A percentile compares a stretch with the other conserved stretches of the same genome.
Evolutionary conservation across 2,888 invertebrate genomes (phyloP).

Genomic region (Thereva unica): DNA sequence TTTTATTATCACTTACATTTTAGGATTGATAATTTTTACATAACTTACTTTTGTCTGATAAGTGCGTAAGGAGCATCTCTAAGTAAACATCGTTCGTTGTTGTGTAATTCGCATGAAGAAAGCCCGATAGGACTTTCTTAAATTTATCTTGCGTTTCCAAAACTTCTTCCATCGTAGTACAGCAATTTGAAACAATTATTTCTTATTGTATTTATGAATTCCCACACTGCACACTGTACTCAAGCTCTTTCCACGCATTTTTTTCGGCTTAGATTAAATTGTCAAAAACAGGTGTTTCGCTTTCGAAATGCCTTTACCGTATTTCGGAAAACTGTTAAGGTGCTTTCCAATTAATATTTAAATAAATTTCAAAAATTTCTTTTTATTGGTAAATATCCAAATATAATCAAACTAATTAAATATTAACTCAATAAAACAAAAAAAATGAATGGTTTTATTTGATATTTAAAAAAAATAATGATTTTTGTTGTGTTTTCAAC

Average conservation of each 20-base stretch:
- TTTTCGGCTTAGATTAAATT: no score
- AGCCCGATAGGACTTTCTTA: constrained; percentile 48
- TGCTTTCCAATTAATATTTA: no score
- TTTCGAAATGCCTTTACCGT: no score
- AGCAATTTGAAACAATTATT: neutral
- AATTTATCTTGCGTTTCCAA: constrained; percentile 40
- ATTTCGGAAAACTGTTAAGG: no score
- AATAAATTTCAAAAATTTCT: no score
- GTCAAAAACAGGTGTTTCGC: no score
- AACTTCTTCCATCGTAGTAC: constrained; percentile 14
- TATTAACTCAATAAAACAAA: no score
- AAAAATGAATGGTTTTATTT: neutral
- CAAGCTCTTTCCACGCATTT: no score
- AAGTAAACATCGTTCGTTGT: constrained; percentile 64
- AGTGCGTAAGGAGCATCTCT: constrained; percentile 66
- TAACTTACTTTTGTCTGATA: constrained; percentile 61
- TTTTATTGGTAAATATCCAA: no score
- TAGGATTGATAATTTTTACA: constrained; percentile 53
- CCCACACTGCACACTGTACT: no score
- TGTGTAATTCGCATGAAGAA: constrained; percentile 50
- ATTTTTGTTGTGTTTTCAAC: neutral
- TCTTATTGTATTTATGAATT: neutral
- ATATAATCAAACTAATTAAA: no score
- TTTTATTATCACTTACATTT: no score
- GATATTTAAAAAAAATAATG: neutral